Base-by-base conservation (phyloP, 2,113 vertebrate species). In the Microcebus murinus region DNA sequence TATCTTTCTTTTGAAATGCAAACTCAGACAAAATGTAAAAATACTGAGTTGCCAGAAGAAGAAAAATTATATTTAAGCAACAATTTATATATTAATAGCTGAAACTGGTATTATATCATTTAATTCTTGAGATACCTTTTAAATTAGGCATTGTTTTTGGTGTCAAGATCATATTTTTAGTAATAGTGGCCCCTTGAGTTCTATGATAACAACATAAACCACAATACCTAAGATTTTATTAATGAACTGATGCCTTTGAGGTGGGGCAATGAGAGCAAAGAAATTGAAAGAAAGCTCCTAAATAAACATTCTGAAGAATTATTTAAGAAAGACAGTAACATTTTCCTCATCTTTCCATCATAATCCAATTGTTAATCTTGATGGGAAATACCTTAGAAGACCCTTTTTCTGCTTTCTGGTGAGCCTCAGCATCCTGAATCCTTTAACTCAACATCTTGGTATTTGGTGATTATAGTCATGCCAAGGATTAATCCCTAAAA, bases 141-240 rank as follows among this genome's bases (percentile, higher is more conserved):
- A 13, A 76, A 77, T 65, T 59, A 42, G 1, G 4, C 52, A 77
- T 81, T 93, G 13, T 74, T 89, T 90, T 8, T 11, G 39, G 17
- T 76, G 31, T 48, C 29, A 68, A 93, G 8, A 18, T 50, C 25
- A 61, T n/a, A 3, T 52, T 94, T 81, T 52, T 65, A 85, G 45
- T 88, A 95, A 52, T 14, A 67, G 1, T 48, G 4, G 11, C 6
- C 11, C 63, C 21, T 96, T 80, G 23, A 23, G 11, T 83, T 42
- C 67, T 12, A 13, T 57, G 55, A 8, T 50, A 83, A 73, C 45
- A 71, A 71, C 61, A 50, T 36, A 87, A 94, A 83, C 55, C 21
- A 96, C 23, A 71, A 50, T 6, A 89, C 10, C 29, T 76, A 39
- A 92, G 45, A 79, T 79, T 92, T 77, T 83, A 92, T 68, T 79